Evolutionary conservation across 1,140 invertebrate genomes (phyloP), one percentile per base, ranked within the genome.

Genomic region (Maniola jurtina): DNA sequence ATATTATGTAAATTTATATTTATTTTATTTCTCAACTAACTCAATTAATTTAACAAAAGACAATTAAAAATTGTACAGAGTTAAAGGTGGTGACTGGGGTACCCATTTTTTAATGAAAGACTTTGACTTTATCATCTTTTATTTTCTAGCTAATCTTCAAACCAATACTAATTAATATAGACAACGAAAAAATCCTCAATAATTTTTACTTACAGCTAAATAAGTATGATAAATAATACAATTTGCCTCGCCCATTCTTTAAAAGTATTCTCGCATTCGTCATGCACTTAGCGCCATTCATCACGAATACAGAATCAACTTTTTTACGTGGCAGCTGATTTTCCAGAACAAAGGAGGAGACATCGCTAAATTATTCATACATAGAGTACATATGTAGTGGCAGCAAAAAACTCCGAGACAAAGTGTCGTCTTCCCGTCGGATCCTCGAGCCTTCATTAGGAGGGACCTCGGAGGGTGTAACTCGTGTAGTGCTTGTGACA

Each of bases 401-500:
- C 70, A 64, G 59, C 36, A 68, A 76, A 77, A 78, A 79, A 79
- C 71, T 72, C 61, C 66, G 64, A 77, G 80, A 80, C 72, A 80
- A 80, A 84, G 77, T 79, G 75, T 73, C 75, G 75, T 79, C 77
- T 81, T 79, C 71, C 62, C 73, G 66, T 42, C 47, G 64, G 67
- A 72, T 75, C 66, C 72, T 76, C 71, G 42, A 68, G 66, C 75
- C 72, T 80, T 77, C 81, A 79, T 80, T 81, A 84, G 74, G 68
- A 66, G 61, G 70, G 75, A 45, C 56, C 65, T 71, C 57, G 66
- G 68, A 69, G 66, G 68, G 68, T 66, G 68, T 67, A 64, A 74
- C 64, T 72, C 65, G 61, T 70, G 73, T 66, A 68, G 70, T 80
- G 72, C 72, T 68, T 71, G 65, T 77, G 73, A 76, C 77, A 76